Base-by-base conservation (phyloP, 2,888 invertebrate genomes). In the Dryomyza anilis region DNA sequence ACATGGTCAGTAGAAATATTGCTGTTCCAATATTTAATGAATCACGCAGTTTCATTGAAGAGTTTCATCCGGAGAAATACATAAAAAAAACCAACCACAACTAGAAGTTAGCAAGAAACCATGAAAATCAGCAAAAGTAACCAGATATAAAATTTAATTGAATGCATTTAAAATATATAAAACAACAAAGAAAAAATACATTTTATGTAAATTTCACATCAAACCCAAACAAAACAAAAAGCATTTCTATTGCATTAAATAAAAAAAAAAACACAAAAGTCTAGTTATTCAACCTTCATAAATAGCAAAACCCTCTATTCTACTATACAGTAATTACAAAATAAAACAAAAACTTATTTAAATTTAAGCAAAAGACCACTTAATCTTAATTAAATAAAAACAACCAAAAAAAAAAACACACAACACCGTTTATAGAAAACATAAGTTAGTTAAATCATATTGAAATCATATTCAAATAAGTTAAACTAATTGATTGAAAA, bases 301-400 rank as follows among this genome's bases (percentile, higher is more conserved):
- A 46, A 43, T 25, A 25, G 36, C 30, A 43, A 59, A 48, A 27
- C 6, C 10, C 46, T 19, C 29, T 25, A n/a, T 27, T 19, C 23
- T 45, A 58, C 1, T n/a, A 16, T 16, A 43, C 27, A 57, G 3
- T 39, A 43, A 57, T 19, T 25, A 21, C 29, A 1, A 39, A 61
- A 39, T 25, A 52, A 3, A 12, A 45, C 2, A 43, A 19, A 45
- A n/a, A 43, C n/a, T 6, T 8, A 7, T 63, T 27, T 39, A 14
- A 16, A 30, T 12, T 46, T 63, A 66, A 58, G 53, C 55, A 60
- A 52, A 65, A 76, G 76, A 76, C 76, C 76, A 76, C 76, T 76
- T 71, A 76, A 71, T 75, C 74, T 72, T 76, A 76, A 76, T 72
- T 71, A 73, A 71, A 68, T n/a, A n/a, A n/a, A n/a, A n/a, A n/a